Evolutionary conservation across 2,113 vertebrate genomes (phyloP).

Genomic region (Periophthalmodon schlosseri): DNA sequence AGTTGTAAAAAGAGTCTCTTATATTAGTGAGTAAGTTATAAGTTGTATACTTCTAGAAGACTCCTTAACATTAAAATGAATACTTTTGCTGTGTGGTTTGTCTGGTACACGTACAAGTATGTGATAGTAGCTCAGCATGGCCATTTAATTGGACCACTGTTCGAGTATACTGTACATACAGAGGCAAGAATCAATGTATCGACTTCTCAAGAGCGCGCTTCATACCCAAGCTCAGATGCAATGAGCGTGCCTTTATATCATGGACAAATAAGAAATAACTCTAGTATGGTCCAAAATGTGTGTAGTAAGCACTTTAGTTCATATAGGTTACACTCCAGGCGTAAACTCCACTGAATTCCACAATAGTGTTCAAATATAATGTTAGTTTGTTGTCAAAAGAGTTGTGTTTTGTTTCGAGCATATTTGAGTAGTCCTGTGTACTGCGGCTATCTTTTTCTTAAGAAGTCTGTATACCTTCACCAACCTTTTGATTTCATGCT

Average conservation of each 20-base stretch:
- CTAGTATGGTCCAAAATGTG: not conserved
- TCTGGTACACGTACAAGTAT: not conserved
- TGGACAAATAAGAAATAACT: not conserved
- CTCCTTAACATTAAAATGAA: not conserved
- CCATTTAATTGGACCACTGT: constrained; percentile 4
- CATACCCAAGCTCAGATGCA: not conserved
- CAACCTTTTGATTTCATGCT: too few relatives aligned
- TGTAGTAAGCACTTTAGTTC: not conserved
- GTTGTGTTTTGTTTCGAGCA: too few relatives aligned
- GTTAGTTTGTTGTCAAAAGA: not conserved
- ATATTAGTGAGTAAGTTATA: too few relatives aligned
- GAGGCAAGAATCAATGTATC: constrained; percentile 2
- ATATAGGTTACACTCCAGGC: not conserved
- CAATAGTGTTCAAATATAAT: not conserved
- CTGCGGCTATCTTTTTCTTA: too few relatives aligned
- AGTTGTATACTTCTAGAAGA: too few relatives aligned
- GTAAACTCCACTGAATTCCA: not conserved
- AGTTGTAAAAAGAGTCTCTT: too few relatives aligned
- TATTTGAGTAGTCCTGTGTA: too few relatives aligned
- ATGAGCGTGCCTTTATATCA: not conserved
- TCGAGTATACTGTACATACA: not conserved
- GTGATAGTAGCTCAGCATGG: not conserved
- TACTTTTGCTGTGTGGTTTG: not conserved
- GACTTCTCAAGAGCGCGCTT: not conserved
- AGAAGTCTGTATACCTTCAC: too few relatives aligned